Conservation (phyloP, 1,140 invertebrate genomes). For the Drosophila subobscura region DNA sequence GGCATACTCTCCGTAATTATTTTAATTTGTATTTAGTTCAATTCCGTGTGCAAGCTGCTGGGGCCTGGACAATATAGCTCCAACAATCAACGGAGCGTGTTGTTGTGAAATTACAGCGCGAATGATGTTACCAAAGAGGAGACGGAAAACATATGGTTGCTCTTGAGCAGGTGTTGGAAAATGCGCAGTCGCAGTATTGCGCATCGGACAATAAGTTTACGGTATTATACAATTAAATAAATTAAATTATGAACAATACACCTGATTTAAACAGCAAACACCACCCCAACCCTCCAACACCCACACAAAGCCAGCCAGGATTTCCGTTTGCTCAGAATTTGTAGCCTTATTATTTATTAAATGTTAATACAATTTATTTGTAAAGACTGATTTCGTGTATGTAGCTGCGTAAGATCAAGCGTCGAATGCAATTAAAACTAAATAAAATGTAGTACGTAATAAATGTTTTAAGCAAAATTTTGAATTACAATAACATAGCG, state of each 20-base stretch:
- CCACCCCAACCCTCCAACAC: constrained; percentile 16
- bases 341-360: constrained; percentile 60
- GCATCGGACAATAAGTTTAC: constrained; percentile 34
- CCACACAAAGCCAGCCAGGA: constrained; percentile 7
- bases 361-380: constrained; percentile 74
- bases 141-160: constrained; percentile 59
- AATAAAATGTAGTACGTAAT: constrained; percentile 64
- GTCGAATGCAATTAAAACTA: constrained; percentile 60
- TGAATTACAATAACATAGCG: constrained; percentile 4
- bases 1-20: constrained; percentile 78
- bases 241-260: constrained; percentile 15
- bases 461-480: constrained; percentile 54
- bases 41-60: not conserved
- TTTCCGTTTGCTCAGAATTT: constrained; percentile 64
- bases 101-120: constrained; percentile 74
- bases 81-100: constrained; percentile 12
- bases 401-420: constrained; percentile 47
- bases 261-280: constrained; percentile 17
- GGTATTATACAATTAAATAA: constrained; percentile 57
- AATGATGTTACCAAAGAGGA: constrained; percentile 60
- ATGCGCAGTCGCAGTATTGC: constrained; percentile 12
- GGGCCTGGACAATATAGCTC: too few species aligned
- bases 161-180: constrained; percentile 51
- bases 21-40: constrained; percentile 71
- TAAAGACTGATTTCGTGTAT: constrained; percentile 78